Conservation (phyloP, 2,888 invertebrate species). For the Paralinhomoeus sp. region DNA sequence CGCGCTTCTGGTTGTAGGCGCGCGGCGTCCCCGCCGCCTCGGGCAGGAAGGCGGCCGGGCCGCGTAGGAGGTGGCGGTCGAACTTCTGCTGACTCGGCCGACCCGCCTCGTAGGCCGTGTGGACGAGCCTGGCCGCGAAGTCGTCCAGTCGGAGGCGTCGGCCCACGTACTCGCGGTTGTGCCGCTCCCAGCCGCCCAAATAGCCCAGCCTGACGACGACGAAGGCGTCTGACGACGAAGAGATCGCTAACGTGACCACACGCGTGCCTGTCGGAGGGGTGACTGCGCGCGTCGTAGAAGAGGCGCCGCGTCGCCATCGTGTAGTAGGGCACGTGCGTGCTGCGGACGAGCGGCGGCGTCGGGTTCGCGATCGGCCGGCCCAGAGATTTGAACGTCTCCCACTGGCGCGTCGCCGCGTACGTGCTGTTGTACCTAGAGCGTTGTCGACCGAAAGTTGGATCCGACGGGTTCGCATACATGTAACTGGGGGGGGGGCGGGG, state of each 20-base stretch:
- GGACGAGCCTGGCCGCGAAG: neutral
- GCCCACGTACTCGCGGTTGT: conserved; percentile 20
- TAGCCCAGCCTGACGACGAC: conserved; percentile 7
- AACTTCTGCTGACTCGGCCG: conserved; percentile 21
- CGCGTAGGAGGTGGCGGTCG: conserved; percentile 20
- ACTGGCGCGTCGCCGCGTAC: conserved; percentile 11
- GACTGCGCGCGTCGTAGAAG: conserved; percentile 11
- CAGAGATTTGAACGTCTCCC: conserved; percentile 7
- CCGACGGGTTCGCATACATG: no score
- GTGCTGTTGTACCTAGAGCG: conserved; percentile 8
- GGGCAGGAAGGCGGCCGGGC: conserved; percentile 4
- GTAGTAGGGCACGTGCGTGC: conserved; percentile 20
- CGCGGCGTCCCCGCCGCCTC: conserved; percentile 10
- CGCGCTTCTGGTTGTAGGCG: conserved; percentile 12
- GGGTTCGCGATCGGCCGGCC: conserved; percentile 1
- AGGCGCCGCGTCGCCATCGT: conserved; percentile 20
- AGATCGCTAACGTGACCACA: no score
- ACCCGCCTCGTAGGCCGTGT: conserved; percentile 20
- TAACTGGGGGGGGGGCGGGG: no score
- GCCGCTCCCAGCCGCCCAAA: conserved; percentile 17
- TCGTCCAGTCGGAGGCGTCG: conserved; percentile 9
- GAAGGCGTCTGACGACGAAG: no score
- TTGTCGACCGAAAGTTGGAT: no score
- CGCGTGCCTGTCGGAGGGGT: no score
- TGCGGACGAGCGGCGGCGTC: conserved; percentile 1